A percentile compares a stretch with the other conserved stretches of the same genome.
Evolutionary conservation across 2,888 invertebrate genomes (phyloP).

Genomic region (Aplocera efformata): DNA sequence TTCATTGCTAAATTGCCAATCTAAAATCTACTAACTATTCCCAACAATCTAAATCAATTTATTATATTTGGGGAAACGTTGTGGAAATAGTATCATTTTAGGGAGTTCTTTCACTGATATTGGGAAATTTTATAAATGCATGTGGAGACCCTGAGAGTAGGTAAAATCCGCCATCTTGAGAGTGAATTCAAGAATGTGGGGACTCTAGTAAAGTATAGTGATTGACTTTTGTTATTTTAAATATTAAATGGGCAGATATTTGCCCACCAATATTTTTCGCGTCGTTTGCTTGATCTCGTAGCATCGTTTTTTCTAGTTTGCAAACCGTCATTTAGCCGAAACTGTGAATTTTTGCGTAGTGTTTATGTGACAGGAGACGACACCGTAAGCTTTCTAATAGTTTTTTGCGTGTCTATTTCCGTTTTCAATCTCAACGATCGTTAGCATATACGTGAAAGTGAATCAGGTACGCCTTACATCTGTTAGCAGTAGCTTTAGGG

Average conservation of each 20-base stretch:
- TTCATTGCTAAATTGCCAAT: too few species aligned
- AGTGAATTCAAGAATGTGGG: constrained; percentile 82
- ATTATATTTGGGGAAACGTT: too few species aligned
- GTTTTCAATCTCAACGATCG: constrained; percentile 75
- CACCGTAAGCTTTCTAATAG: constrained; percentile 80
- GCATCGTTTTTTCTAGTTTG: constrained; percentile 48
- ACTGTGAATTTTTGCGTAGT: constrained; percentile 73
- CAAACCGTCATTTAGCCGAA: constrained; percentile 55
- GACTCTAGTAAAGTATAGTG: constrained; percentile 73
- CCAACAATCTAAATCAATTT: too few species aligned
- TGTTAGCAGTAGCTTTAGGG: constrained; percentile 44
- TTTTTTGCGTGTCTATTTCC: constrained; percentile 79
- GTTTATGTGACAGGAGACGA: constrained; percentile 80
- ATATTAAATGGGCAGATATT: constrained; percentile 69
- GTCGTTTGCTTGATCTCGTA: constrained; percentile 46
- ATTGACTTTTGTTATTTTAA: constrained; percentile 69
- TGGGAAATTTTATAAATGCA: too few species aligned
- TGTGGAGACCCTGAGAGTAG: too few species aligned
- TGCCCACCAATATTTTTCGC: constrained; percentile 48
- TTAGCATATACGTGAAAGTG: constrained; percentile 76
- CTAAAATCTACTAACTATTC: too few species aligned
- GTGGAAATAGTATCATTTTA: too few species aligned
- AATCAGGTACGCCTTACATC: constrained; percentile 58
- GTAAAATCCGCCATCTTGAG: constrained; percentile 84
- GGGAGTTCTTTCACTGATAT: too few species aligned